Conservation (phyloP, 2,888 invertebrate genomes). For the Drosophila colorata region DNA sequence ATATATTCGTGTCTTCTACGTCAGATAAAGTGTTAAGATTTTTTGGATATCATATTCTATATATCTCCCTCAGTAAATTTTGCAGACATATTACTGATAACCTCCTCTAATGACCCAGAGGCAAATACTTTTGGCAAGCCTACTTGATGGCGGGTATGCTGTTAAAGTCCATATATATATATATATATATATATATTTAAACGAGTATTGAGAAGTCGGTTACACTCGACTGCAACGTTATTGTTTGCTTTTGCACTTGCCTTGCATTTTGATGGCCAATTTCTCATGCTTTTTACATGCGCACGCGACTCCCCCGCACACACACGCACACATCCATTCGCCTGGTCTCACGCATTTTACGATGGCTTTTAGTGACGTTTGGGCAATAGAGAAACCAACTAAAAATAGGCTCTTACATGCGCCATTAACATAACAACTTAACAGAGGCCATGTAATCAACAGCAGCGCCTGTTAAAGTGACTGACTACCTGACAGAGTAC, state of each 20-base stretch:
- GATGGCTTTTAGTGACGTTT: conserved; percentile 56
- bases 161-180: no score
- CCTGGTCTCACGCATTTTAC: conserved; percentile 28
- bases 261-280: conserved; percentile 67
- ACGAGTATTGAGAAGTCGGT: no score
- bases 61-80: no score
- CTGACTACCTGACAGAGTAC: conserved; percentile 1
- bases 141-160: no score
- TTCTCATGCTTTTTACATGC: conserved; percentile 59
- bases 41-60: no score
- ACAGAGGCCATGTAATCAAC: conserved; percentile 36
- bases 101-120: no score
- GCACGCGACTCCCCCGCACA: conserved; percentile 30
- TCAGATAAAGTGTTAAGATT: no score
- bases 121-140: no score
- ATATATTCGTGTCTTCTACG: no score
- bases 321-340: conserved; percentile 5
- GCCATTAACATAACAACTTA: conserved; percentile 53
- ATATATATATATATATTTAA: no score
- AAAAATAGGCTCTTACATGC: conserved; percentile 46
- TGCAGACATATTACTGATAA: no score
- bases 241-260: conserved; percentile 59
- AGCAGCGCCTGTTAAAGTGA: conserved; percentile 26
- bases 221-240: no score
- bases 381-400: conserved; percentile 57